Conservation (phyloP, 2,797 vertebrate genomes). For the Lacerta bilineata region DNA sequence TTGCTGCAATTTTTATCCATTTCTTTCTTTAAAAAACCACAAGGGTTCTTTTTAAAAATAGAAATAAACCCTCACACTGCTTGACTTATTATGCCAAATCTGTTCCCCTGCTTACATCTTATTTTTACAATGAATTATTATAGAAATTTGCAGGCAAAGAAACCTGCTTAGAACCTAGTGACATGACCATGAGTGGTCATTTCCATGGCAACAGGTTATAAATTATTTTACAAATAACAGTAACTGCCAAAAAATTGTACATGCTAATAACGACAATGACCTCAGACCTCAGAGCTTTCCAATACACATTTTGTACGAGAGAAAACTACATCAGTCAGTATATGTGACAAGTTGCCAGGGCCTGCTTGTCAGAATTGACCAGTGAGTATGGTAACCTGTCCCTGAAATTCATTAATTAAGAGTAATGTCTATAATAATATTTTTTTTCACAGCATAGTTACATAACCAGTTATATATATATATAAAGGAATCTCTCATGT, state of each 20-base stretch:
- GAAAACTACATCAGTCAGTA: neutral
- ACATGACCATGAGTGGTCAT: constrained; percentile 20
- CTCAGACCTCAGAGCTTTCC: neutral
- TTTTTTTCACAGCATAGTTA: neutral
- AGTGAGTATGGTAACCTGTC: neutral
- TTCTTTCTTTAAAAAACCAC: too few relatives aligned
- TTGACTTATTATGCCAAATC: neutral
- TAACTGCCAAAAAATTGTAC: neutral
- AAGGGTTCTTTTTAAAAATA: neutral
- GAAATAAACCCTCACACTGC: neutral
- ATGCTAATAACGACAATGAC: constrained; percentile 22
- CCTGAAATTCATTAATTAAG: constrained; percentile 3
- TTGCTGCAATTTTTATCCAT: too few relatives aligned
- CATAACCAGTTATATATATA: neutral
- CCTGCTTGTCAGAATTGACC: neutral
- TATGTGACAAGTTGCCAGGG: neutral
- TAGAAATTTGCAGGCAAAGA: constrained; percentile 28
- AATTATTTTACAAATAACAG: neutral
- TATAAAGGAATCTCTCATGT: neutral
- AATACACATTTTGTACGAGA: neutral
- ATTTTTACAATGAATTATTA: neutral
- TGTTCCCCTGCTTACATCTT: neutral
- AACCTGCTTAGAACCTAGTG: constrained; percentile 15
- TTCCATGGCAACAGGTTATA: constrained; percentile 31
- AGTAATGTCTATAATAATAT: too few relatives aligned